These are phyloP conservation scores for Petaurus breviceps DNA, from an alignment of 2,113 vertebrate genomes.

Conservation along the genomic window DNA sequence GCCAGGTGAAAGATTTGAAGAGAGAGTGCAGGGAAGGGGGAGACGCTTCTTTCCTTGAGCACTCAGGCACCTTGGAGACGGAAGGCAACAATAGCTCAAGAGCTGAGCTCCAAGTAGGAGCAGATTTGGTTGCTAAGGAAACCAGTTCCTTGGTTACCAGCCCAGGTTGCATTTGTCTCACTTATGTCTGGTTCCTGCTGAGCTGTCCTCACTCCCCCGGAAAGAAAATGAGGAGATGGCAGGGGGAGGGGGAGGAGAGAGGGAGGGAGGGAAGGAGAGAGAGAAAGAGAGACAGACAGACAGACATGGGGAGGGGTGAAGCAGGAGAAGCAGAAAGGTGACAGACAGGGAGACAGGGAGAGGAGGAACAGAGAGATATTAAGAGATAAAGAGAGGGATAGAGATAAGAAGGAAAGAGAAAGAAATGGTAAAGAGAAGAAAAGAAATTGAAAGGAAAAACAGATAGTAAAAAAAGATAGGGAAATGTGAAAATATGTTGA, in stretches of 20 bases:
- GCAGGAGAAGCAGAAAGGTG: too few relatives aligned
- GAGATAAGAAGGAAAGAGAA: neutral
- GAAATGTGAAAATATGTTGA: neutral
- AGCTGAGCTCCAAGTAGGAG: conserved; percentile 24
- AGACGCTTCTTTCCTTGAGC: neutral
- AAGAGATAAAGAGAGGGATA: conserved; percentile 11
- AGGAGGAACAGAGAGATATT: neutral
- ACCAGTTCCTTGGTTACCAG: conserved; percentile 79
- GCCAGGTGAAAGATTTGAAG: neutral
- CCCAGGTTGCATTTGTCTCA: conserved; percentile 69
- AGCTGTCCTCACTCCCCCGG: conserved; percentile 49
- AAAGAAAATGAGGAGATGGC: conserved; percentile 20
- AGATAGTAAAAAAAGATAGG: neutral
- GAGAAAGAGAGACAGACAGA: neutral
- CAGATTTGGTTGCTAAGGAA: conserved; percentile 77
- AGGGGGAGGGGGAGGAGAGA: neutral
- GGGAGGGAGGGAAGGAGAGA: too few relatives aligned
- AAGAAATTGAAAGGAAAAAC: neutral
- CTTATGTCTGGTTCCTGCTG: conserved; percentile 59
- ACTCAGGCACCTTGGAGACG: neutral
- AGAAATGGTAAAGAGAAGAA: neutral
- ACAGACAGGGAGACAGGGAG: too few relatives aligned
- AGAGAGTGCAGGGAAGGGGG: neutral
- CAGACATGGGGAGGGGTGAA: neutral
- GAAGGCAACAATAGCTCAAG: conserved; percentile 38